Conservation (phyloP, 2,888 invertebrate genomes). For the Conus canariensis region DNA sequence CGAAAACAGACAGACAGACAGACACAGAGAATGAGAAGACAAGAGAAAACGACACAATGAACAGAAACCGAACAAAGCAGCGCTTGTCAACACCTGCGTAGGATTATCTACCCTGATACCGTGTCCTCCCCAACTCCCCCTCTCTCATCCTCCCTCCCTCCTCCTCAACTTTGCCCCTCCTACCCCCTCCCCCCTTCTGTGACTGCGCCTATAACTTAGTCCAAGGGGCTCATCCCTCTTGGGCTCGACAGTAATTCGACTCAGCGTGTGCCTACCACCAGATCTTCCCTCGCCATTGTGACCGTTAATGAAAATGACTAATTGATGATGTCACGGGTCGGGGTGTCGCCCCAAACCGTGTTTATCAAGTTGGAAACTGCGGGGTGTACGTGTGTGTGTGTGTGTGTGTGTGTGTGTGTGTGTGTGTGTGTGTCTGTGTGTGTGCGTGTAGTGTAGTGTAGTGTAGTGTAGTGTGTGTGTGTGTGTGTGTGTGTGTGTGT, state of each 20-base stretch:
- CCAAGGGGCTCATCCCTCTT: background rate
- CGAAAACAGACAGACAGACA: background rate
- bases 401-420: no score
- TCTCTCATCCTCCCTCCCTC: no score
- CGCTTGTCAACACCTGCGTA: background rate
- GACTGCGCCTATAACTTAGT: background rate
- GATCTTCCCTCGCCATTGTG: background rate
- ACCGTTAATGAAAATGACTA: conserved; percentile 4
- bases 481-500: no score
- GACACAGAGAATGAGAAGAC: background rate
- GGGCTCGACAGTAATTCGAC: background rate
- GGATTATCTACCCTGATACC: background rate
- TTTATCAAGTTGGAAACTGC: background rate
- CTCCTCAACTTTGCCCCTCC: no score
- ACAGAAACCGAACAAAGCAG: background rate
- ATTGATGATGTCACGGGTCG: background rate
- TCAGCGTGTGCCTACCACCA: background rate
- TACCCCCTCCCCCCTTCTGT: background rate
- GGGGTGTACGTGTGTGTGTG: no score
- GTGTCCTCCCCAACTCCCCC: no score
- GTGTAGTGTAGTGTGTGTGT: background rate
- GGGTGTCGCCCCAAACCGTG: background rate
- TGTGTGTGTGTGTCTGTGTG: background rate
- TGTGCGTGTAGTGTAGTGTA: background rate
- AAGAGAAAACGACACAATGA: background rate